phyloP scores from a whole-genome alignment of 2,888 invertebrate genomes.

The Lamellibrachia satsuma region DNA sequence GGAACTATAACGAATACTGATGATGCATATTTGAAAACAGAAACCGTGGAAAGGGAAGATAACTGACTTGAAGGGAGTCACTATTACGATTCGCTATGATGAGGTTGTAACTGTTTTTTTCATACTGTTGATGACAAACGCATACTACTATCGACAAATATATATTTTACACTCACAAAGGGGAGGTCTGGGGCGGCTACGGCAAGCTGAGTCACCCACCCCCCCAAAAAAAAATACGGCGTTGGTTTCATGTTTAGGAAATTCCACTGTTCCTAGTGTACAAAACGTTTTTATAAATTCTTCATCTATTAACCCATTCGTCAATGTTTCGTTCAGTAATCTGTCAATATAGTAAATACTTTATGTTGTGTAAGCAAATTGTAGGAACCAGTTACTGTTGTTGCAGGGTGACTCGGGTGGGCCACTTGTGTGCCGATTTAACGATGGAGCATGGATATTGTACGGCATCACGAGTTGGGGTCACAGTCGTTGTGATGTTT shows the following conservation, averaged over 20 bases:
- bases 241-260: no score
- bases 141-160: not conserved
- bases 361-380: no score
- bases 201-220: no score
- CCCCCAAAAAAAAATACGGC: no score
- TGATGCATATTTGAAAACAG: not conserved
- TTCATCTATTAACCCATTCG: not conserved
- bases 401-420: conserved; percentile 32
- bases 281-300: not conserved
- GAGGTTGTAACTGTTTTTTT: not conserved
- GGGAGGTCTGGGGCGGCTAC: no score
- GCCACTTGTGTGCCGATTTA: conserved; percentile 24
- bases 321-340: not conserved
- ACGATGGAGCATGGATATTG: not conserved
- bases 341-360: not conserved
- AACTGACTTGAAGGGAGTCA: not conserved
- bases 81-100: not conserved
- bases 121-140: not conserved
- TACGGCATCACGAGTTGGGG: not conserved
- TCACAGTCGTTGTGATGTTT: not conserved
- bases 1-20: not conserved
- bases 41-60: not conserved
- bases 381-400: not conserved
- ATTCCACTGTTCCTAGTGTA: not conserved
- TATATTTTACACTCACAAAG: no score